Percentiles rank a stretch among this genome's conserved stretches.
phyloP scores from a whole-genome alignment of 2,797 vertebrate species.

The Myiotriccus ornatus region DNA sequence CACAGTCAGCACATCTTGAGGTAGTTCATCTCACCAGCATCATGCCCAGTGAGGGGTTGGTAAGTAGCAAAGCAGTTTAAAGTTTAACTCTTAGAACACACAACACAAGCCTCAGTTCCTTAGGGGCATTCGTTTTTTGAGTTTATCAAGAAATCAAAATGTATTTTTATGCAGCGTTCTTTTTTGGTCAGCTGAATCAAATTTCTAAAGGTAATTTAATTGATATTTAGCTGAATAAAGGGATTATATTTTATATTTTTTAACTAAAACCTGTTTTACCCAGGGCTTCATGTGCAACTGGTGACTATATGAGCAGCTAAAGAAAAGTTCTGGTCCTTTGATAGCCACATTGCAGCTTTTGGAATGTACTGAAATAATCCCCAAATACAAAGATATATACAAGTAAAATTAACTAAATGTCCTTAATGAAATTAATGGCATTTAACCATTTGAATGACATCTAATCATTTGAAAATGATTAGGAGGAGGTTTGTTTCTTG shows the following conservation, averaged over 20 bases:
- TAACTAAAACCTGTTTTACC: background rate
- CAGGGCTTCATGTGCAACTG: background rate
- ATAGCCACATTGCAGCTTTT: background rate
- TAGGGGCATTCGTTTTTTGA: background rate
- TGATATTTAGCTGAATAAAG: background rate
- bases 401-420: background rate
- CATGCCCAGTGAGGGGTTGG: constrained; percentile 86
- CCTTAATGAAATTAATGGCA: background rate
- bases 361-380: background rate
- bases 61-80: constrained; percentile 70
- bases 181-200: background rate
- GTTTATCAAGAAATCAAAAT: background rate
- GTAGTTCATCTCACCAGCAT: constrained; percentile 88
- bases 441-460: background rate
- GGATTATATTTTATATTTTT: background rate
- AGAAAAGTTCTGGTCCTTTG: background rate
- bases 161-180: background rate
- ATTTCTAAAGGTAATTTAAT: background rate
- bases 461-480: background rate
- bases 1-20: constrained; percentile 87
- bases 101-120: background rate
- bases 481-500: background rate
- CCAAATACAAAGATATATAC: background rate
- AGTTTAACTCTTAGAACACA: background rate
- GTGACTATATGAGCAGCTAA: background rate